Evolutionary conservation across 2,888 invertebrate species (phyloP).

Genomic region (Chloromyia formosa): DNA sequence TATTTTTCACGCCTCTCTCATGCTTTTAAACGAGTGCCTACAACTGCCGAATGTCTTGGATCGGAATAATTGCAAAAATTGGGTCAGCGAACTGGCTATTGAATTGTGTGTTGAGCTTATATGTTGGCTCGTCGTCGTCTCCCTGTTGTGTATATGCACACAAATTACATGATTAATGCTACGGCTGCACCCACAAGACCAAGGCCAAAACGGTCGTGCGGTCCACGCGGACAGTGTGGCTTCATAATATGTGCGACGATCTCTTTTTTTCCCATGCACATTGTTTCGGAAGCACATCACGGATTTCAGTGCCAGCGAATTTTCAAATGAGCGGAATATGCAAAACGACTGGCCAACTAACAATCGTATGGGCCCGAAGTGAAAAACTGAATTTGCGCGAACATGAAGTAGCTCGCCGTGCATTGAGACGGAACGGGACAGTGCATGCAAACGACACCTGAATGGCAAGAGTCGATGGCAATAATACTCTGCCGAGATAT

Average conservation of each 20-base stretch:
- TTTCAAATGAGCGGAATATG: not conserved
- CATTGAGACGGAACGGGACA: not conserved
- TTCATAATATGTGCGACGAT: not conserved
- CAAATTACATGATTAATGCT: conserved; percentile 5
- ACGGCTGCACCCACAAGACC: conserved; percentile 25
- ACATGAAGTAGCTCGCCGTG: not conserved
- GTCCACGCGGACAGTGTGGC: not conserved
- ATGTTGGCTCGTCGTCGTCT: conserved; percentile 8
- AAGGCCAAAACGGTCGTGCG: conserved; percentile 1
- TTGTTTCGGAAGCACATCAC: not conserved
- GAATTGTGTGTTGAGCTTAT: conserved; percentile 21
- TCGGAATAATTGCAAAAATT: conserved; percentile 26
- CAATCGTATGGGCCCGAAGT: not conserved
- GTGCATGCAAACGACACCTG: not conserved
- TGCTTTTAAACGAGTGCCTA: not conserved
- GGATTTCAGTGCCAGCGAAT: not conserved
- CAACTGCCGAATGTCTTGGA: not conserved
- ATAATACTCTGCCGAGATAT: no score
- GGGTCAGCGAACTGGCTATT: conserved; percentile 32
- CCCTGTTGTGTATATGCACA: not conserved
- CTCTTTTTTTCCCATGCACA: not conserved
- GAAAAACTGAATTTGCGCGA: not conserved
- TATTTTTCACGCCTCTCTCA: not conserved
- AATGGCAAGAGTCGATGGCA: no score
- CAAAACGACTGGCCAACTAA: not conserved